Evolutionary conservation across 92 coral and sea anemone genomes (phyloP).

Genomic region (Paramuricea clavata): DNA sequence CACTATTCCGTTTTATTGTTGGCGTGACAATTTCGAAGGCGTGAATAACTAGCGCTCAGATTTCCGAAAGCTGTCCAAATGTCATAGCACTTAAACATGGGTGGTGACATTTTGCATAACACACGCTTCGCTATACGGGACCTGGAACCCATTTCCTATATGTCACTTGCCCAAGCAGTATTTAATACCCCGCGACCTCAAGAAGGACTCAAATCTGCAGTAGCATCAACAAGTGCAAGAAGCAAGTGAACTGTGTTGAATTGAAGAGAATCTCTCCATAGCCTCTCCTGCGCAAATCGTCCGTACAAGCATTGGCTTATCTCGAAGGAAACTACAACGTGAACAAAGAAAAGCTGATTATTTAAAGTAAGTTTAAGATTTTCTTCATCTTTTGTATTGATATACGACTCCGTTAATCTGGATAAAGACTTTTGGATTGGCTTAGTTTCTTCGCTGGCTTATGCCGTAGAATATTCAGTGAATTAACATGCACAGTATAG

Average conservation of each 20-base stretch:
- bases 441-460: not conserved
- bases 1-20: not conserved
- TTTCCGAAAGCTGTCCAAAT: not conserved
- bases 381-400: not conserved
- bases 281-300: not conserved
- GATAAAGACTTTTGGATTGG: not conserved
- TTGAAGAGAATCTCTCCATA: not conserved
- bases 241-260: not conserved
- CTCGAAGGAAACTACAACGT: not conserved
- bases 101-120: not conserved
- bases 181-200: not conserved
- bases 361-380: not conserved
- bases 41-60: not conserved
- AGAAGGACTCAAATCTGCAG: not conserved
- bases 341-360: not conserved
- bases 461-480: not conserved
- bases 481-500: too few species aligned
- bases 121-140: not conserved
- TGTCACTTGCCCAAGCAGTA: not conserved
- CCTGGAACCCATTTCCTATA: conserved; percentile 7
- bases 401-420: not conserved
- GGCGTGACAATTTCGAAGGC: conserved; percentile 1
- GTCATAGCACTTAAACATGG: not conserved
- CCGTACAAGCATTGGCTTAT: not conserved
- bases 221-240: not conserved